phyloP scores from a whole-genome alignment of 2,113 vertebrate species.

The Rattus rattus region DNA sequence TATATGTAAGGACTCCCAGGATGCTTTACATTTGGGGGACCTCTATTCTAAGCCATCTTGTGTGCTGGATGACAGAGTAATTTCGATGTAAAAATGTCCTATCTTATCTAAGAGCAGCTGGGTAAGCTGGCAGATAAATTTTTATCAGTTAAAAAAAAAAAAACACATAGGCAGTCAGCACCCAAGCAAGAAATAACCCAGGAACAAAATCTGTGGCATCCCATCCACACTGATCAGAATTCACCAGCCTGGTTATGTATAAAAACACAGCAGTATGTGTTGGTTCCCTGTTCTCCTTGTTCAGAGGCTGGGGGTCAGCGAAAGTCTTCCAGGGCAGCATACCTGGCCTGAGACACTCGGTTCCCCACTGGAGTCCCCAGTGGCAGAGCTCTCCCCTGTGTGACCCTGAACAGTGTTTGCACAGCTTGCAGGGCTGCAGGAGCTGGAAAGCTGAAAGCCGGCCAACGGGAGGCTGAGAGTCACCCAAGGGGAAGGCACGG shows the following conservation, averaged over 20 bases:
- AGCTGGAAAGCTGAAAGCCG: neutral
- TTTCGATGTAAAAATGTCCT: neutral
- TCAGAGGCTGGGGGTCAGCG: neutral
- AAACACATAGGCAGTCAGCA: neutral
- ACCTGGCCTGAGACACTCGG: neutral
- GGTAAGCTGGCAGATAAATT: slow-evolving; percentile 27
- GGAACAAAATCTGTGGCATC: neutral
- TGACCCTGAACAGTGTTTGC: neutral
- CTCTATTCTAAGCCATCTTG: neutral
- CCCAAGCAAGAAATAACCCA: neutral
- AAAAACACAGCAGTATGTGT: neutral
- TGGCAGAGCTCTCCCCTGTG: neutral
- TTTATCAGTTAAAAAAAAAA: slow-evolving; percentile 33
- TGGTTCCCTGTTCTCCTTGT: neutral
- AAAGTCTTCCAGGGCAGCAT: neutral
- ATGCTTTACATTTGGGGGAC: neutral
- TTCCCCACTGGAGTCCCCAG: neutral
- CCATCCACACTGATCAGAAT: neutral
- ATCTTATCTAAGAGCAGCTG: slow-evolving; percentile 44
- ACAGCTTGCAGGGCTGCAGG: neutral
- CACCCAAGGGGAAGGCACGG: slow-evolving; percentile 68
- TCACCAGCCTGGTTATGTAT: neutral
- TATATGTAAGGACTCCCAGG: slow-evolving; percentile 1
- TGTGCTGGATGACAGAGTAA: neutral
- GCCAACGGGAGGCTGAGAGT: slow-evolving; percentile 42